Base-by-base conservation (phyloP, 2,888 invertebrate genomes). In the Phlogophora meticulosa region DNA sequence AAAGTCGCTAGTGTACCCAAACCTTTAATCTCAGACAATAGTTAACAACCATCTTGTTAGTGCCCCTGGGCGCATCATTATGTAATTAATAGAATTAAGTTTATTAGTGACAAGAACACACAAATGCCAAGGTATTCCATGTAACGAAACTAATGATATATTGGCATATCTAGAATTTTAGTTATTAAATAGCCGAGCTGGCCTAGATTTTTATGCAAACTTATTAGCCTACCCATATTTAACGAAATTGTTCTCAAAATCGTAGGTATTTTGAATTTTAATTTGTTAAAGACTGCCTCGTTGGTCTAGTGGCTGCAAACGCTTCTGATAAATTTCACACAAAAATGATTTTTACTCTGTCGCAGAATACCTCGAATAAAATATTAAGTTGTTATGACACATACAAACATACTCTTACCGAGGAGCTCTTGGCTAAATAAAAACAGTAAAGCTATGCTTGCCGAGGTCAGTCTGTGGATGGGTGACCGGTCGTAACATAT, bases 121-220 rank as follows among this genome's bases (percentile, higher is more conserved):
- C 10, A 76, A 75, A 75, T 76, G 72, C 38, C 77, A 75, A 75
- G 77, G 76, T 53, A 45, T 58, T 34, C n/a, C 9, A 24, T 34
- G 40, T 48, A 66, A 62, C 43, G 4, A 38, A 55, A 75, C 34
- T 7, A 7, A 46, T 75, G 48, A 63, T 74, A 48, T 53, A 72
- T 53, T 11, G 7, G 22, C 7, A 34, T 32, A 43, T 62, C 32
- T 55, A 69, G 62, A 51, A 5, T 53, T 46, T 17, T 48, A 11
- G 5, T 58, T 46, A 64, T 65, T 46, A 32, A 9, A 67, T 49
- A 58, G 11, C n/a, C 32, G 38, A 72, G 24, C 38, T 11, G 51
- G 20, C 65, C 53, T 66, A 53, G 53, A 55, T 72, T 36, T 53
- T 49, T 49, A 71, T 56, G 22, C 22, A 46, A 57, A 70, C 32